These are phyloP conservation scores for Lateolabrax maculatus DNA, from an alignment of 2,797 vertebrate species.

Conservation along the genomic window DNA sequence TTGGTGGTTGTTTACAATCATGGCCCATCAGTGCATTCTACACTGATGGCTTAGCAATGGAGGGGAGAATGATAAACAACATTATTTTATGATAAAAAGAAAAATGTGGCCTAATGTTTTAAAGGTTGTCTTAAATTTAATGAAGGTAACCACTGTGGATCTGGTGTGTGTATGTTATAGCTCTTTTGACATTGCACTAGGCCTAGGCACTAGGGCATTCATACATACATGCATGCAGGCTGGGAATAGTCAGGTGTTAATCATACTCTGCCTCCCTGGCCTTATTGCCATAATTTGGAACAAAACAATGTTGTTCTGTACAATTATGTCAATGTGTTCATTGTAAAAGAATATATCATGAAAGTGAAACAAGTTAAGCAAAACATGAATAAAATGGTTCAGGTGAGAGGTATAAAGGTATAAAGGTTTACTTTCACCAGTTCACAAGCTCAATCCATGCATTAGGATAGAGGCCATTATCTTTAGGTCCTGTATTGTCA, in stretches of 20 bases:
- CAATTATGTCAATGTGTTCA: background rate
- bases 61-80: too few relatives aligned
- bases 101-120: background rate
- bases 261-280: background rate
- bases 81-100: background rate
- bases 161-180: background rate
- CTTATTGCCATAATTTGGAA: background rate
- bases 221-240: too few relatives aligned
- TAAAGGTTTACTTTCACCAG: background rate
- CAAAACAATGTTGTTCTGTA: background rate
- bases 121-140: background rate
- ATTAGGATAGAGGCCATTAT: background rate
- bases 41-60: background rate
- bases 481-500: background rate
- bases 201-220: too few relatives aligned
- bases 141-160: background rate
- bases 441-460: background rate
- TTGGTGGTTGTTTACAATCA: too few relatives aligned
- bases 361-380: background rate
- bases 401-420: background rate
- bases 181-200: background rate
- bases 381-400: background rate
- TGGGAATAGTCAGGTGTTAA: background rate
- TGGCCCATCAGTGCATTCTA: too few relatives aligned
- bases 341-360: background rate